Conservation (phyloP, 2,888 invertebrate species). For the Ethmia dodecea region DNA sequence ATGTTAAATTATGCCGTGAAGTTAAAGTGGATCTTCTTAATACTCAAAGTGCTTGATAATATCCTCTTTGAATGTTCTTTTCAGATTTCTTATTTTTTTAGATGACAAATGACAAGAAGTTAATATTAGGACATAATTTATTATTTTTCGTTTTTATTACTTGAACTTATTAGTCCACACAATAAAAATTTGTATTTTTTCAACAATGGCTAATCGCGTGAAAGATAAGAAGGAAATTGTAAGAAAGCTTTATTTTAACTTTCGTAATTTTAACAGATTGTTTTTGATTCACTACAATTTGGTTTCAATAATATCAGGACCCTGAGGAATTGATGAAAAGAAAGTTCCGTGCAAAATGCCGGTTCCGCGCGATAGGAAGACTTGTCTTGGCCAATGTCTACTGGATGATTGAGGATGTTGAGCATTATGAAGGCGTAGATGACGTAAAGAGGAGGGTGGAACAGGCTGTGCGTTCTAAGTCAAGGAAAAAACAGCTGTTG, state of each 20-base stretch:
- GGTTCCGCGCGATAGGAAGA: constrained; percentile 76
- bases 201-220: constrained; percentile 22
- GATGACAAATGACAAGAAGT: too few species aligned
- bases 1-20: too few species aligned
- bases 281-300: constrained; percentile 1
- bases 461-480: constrained; percentile 66
- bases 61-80: too few species aligned
- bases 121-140: too few species aligned
- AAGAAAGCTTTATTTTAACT: constrained; percentile 1
- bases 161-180: neutral
- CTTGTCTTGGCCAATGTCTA: constrained; percentile 74
- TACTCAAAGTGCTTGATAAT: too few species aligned
- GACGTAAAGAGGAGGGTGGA: constrained; percentile 76
- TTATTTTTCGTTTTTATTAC: too few species aligned
- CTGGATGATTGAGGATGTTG: constrained; percentile 74
- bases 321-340: constrained; percentile 50
- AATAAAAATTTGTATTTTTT: too few species aligned
- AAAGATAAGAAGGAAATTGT: constrained; percentile 23
- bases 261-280: neutral
- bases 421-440: constrained; percentile 65
- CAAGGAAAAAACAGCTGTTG: constrained; percentile 68
- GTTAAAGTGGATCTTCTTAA: too few species aligned
- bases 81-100: too few species aligned
- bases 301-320: constrained; percentile 34
- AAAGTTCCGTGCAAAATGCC: constrained; percentile 66